A percentile compares a stretch with the other conserved stretches of the same genome.
These are phyloP conservation scores for Lysiphlebus fabarum DNA, from an alignment of 1,140 invertebrate species.

Conservation along the genomic window DNA sequence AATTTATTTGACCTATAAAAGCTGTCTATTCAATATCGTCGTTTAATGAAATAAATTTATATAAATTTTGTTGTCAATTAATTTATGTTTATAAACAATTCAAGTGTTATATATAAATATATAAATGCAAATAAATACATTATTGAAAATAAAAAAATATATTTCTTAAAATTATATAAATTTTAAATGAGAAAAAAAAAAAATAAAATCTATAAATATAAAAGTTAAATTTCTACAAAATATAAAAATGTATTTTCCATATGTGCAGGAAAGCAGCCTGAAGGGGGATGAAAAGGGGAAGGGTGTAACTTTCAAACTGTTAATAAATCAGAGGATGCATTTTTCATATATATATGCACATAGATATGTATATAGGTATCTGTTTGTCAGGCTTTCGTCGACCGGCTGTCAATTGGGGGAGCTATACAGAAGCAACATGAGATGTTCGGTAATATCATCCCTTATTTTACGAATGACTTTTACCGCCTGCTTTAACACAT, in stretches of 20 bases:
- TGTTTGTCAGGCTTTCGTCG: slow-evolving; percentile 12
- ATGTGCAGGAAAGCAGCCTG: no score
- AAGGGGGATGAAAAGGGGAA: no score
- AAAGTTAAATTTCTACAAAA: no score
- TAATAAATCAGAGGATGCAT: no score
- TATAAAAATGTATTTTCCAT: no score
- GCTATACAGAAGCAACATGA: neutral
- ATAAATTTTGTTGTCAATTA: slow-evolving; percentile 1
- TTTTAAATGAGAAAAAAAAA: no score
- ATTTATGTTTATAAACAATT: neutral
- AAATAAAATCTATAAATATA: no score
- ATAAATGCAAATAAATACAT: neutral
- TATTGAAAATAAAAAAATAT: no score
- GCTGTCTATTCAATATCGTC: neutral
- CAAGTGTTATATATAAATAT: slow-evolving; percentile 12
- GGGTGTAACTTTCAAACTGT: no score
- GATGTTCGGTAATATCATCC: neutral
- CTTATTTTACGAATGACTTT: no score
- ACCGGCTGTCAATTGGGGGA: neutral
- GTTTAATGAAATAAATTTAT: slow-evolving; percentile 10
- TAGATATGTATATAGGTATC: neutral
- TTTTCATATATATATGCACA: neutral
- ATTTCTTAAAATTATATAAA: no score
- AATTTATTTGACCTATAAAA: slow-evolving; percentile 19
- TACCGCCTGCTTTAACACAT: no score